phyloP scores from a whole-genome alignment of 2,113 vertebrate genomes.

The Chionodraco myersi region DNA sequence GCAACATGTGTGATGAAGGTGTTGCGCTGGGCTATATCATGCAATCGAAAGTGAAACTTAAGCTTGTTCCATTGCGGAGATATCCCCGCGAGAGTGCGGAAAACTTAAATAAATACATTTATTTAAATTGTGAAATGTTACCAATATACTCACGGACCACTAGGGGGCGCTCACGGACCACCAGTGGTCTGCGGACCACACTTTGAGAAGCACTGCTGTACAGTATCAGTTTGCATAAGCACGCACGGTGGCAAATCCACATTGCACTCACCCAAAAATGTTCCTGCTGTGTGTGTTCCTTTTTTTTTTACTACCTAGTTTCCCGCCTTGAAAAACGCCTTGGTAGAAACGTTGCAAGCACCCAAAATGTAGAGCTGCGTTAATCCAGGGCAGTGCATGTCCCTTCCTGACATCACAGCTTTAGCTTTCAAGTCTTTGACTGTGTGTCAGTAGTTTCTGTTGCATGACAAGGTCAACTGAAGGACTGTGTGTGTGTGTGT shows the following conservation, averaged over 20 bases:
- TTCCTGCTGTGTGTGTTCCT: conserved; percentile 25
- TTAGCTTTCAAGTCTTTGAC: conserved; percentile 33
- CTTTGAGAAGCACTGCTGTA: conserved; percentile 4
- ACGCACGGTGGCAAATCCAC: conserved; percentile 36
- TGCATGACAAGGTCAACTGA: conserved; percentile 33
- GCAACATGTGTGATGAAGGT: no score
- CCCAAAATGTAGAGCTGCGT: conserved; percentile 28
- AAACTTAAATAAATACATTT: no score
- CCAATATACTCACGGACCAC: no score
- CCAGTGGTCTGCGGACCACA: no score
- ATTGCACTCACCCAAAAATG: conserved; percentile 39
- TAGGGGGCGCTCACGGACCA: no score
- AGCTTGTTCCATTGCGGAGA: no score
- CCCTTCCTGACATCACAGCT: conserved; percentile 42
- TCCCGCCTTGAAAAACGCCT: conserved; percentile 35
- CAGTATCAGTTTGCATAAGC: conserved; percentile 55
- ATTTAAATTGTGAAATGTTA: no score
- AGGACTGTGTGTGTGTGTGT: conserved; percentile 1
- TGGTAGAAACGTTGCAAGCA: conserved; percentile 30
- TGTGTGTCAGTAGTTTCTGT: conserved; percentile 43
- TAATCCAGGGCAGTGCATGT: conserved; percentile 31
- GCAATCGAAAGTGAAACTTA: no score
- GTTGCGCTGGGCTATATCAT: no score
- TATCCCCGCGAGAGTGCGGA: no score
- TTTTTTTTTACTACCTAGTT: conserved; percentile 21